A percentile compares a stretch with the other conserved stretches of the same genome.
phyloP scores from a whole-genome alignment of 2,888 invertebrate species.

The Pollenia angustigena region DNA sequence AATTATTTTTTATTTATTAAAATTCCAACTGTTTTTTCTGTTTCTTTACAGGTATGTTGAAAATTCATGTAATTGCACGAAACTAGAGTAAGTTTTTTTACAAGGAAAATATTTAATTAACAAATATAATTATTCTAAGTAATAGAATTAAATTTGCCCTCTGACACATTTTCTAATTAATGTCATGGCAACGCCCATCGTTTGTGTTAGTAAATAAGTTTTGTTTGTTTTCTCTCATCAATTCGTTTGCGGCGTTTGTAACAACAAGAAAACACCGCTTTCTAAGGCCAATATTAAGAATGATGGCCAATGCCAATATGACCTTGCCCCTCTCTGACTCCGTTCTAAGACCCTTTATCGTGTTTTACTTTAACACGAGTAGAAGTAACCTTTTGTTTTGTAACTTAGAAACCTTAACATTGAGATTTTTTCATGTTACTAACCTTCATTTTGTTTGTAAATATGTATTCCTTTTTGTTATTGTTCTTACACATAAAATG shows the following conservation, averaged over 20 bases:
- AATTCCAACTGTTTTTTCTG: conserved; percentile 4
- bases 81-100: conserved; percentile 36
- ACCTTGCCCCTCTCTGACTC: not conserved
- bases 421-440: conserved; percentile 35
- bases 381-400: conserved; percentile 18
- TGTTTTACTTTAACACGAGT: not conserved
- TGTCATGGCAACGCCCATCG: conserved; percentile 39
- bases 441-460: conserved; percentile 1
- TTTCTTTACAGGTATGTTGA: conserved; percentile 66
- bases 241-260: not conserved
- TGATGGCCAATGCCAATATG: conserved; percentile 9
- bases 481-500: not conserved
- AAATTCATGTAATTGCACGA: not conserved
- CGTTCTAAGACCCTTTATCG: not conserved
- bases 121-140: not conserved
- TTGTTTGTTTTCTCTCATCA: not conserved
- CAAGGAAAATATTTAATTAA: not conserved
- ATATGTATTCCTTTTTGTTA: conserved; percentile 10
- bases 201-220: not conserved
- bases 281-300: conserved; percentile 37
- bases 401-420: conserved; percentile 40
- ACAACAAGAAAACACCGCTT: not conserved
- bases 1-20: not conserved
- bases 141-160: not conserved
- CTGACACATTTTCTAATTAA: conserved; percentile 16